Evolutionary conservation across 2,113 vertebrate species (phyloP), one percentile per base, ranked within the genome.

Genomic region (Pitta sordida): DNA sequence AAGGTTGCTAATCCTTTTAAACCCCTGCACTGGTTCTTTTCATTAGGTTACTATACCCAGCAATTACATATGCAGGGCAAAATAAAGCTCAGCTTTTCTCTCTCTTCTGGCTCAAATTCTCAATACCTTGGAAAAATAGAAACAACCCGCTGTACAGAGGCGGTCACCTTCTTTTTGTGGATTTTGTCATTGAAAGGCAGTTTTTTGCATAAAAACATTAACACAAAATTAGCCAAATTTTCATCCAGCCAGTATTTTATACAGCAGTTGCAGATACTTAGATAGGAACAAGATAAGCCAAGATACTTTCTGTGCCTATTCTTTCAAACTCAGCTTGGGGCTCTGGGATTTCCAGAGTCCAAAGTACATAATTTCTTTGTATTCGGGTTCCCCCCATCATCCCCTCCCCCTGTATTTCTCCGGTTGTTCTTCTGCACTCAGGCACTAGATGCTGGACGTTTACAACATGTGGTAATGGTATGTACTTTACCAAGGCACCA

Each of bases 1-100:
- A 75, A 73, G 29, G 26, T 63, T 91, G 51, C 36, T 92, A 82
- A 91, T 86, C 77, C 69, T 91, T 91, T 90, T 91, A 79, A 95
- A 91, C 53, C 80, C 64, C 82, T 86, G 49, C 44, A 32, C 67
- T 76, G 41, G 37, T 73, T 93, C 44, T 78, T 91, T 92, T 94
- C 63, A 48, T 77, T 73, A 69, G 36, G 58, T 83, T 68, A 43
- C 89, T 74, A 36, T 90, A 93, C 76, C 56, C 83, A 81, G 43
- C 34, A 83, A 87, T 85, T 92, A 92, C 37, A 70, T 30, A 55
- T 36, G 27, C 84, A 71, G 21, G 67, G 51, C 37, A 63, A 87
- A 49, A 29, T 30, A 86, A 80, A 87, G 26, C 43, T 85, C 75
- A 74, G 55, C 20, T 89, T 85, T 79, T 76, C 76, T 53, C 34